Evolutionary conservation across 2,888 invertebrate species (phyloP).

Genomic region (Parnassius apollo): DNA sequence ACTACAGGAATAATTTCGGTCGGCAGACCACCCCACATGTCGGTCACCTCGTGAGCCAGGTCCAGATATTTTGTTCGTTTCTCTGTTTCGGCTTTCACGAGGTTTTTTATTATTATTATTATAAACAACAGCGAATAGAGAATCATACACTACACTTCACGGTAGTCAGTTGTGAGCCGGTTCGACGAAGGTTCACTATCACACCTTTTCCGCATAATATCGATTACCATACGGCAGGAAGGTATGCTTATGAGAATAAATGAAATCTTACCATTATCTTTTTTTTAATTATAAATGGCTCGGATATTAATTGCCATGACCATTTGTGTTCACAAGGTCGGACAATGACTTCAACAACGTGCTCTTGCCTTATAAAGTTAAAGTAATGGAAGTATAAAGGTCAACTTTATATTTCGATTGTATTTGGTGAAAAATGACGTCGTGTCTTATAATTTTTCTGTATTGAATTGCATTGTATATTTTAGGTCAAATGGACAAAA

Average conservation of each 20-base stretch:
- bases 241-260: neutral
- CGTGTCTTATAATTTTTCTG: too few relatives aligned
- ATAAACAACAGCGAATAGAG: too few relatives aligned
- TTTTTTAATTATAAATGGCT: slow-evolving; percentile 4
- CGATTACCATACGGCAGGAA: slow-evolving; percentile 15
- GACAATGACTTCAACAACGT: slow-evolving; percentile 9
- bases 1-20: too few relatives aligned
- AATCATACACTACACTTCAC: slow-evolving; percentile 4
- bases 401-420: too few relatives aligned
- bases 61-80: too few relatives aligned
- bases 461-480: too few relatives aligned
- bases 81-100: too few relatives aligned
- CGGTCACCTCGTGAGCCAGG: too few relatives aligned
- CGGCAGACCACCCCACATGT: too few relatives aligned
- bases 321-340: slow-evolving; percentile 20
- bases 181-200: slow-evolving; percentile 16
- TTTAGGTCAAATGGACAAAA: too few relatives aligned
- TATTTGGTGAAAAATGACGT: too few relatives aligned
- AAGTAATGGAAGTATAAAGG: slow-evolving; percentile 10
- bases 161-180: slow-evolving; percentile 18
- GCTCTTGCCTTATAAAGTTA: neutral
- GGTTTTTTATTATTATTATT: too few relatives aligned
- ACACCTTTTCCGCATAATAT: slow-evolving; percentile 23
- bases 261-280: neutral
- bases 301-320: slow-evolving; percentile 14